Percentiles rank a stretch among this genome's conserved stretches.
phyloP scores from a whole-genome alignment of 2,888 invertebrate genomes.

The Drosophila prolongata region DNA sequence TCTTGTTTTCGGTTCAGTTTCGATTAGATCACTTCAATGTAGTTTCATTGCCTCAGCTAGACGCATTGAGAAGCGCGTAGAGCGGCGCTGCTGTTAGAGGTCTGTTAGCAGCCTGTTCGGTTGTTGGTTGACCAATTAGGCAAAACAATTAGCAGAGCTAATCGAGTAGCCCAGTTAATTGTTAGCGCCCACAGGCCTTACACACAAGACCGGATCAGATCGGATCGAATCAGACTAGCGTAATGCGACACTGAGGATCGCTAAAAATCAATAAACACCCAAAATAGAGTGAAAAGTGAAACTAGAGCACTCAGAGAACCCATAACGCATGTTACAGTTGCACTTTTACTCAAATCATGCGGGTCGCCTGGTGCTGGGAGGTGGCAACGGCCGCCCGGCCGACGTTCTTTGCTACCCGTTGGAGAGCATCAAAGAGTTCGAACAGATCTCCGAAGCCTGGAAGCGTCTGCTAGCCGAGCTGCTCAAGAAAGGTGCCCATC shows the following conservation, averaged over 20 bases:
- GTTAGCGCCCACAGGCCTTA: conserved; percentile 36
- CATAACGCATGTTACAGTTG: conserved; percentile 90
- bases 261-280: neutral
- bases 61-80: conserved; percentile 51
- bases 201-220: conserved; percentile 22
- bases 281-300: conserved; percentile 11
- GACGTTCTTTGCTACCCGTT: conserved; percentile 88
- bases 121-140: conserved; percentile 50
- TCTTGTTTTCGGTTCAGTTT: conserved; percentile 13
- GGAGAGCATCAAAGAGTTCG: conserved; percentile 95
- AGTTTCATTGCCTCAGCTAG: conserved; percentile 3
- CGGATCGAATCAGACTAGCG: conserved; percentile 26
- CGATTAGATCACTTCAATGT: conserved; percentile 15
- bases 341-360: conserved; percentile 93
- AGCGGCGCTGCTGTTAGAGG: conserved; percentile 25
- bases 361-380: conserved; percentile 87
- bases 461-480: conserved; percentile 91
- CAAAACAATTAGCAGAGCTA: conserved; percentile 37
- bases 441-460: conserved; percentile 90
- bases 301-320: conserved; percentile 1
- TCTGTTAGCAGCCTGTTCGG: conserved; percentile 45
- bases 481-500: conserved; percentile 87
- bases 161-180: conserved; percentile 47
- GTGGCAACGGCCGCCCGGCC: conserved; percentile 77
- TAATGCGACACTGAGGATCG: conserved; percentile 35